Base-by-base conservation (phyloP, 2,888 invertebrate species). In the Graphium colonna region DNA sequence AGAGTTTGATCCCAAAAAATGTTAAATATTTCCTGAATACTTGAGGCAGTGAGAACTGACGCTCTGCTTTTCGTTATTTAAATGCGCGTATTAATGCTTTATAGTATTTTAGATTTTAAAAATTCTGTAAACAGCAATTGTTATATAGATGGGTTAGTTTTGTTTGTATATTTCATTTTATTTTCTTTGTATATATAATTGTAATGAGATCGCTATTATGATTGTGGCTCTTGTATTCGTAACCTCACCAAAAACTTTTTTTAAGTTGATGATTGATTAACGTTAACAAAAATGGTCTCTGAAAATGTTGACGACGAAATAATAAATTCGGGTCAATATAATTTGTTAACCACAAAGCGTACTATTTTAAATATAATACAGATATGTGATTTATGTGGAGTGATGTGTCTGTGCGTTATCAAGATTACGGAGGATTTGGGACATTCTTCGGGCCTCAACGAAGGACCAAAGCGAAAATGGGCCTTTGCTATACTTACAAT, bases 371-470 rank as follows among this genome's bases (percentile, higher is more conserved):
- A 52, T 42, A 48, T 10, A 31, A 31, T 31, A 48, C 36, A 52
- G 47, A 52, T 52, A 52, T 38, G 17, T 33, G 41, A 41, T 46
- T 47, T 26, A 42, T 43, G 40, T 42, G 45, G 31, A 45, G 52
- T 17, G 36, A 52, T 52, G 43, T 52, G 43, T 52, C 43, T 47
- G 36, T 36, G 26, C 38, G 47, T 52, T 52, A 52, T 52, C 47
- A 43, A 52, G 52, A 52, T 52, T 48, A 52, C 21, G 8, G 28
- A 10, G 52, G 52, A 48, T 52, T 52, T 52, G 47, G 47, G 47
- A 42, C 52, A 48, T 47, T 48, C 42, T 47, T 47, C 17, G 17
- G 52, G 52, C 47, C 47, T 48, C 48, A 52, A 38, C 38, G 43
- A 43, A 48, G 47, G 47, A 43, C 47, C 38, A 17, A 28, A 47